Evolutionary conservation across 2,888 invertebrate genomes (phyloP), one percentile per base, ranked within the genome.

Genomic region (Bedellia somnulentella): DNA sequence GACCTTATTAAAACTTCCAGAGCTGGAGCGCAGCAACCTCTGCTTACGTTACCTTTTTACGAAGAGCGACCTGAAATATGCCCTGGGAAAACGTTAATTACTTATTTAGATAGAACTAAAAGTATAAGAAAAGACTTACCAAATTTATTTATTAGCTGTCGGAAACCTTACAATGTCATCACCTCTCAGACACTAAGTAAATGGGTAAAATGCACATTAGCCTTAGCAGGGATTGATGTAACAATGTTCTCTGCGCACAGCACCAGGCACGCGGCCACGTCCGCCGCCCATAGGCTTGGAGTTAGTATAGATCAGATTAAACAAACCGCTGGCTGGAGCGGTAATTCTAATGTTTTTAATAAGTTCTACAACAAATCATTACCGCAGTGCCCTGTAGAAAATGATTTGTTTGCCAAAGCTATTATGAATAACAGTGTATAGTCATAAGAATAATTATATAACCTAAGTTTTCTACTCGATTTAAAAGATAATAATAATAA

Each of bases 1-100:
- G 30, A 30, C 16, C 17, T 17, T 15, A 30, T 30, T 24, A 30
- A 30, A 24, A 30, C 30, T 3, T 30, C 30, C 5, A 9, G 10
- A 5, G 9, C 18, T 10, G 15, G 25, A 11, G n/a, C 13, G 13
- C 8, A 30, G 6, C 30, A 30, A 23, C 30, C 30, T 3, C 2
- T 11, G 4, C 18, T 30, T 2, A n/a, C 8, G 2, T 12, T 30
- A 24, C 30, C 30, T 17, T 30, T 24, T 25, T 30, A 18, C 13
- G 18, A 17, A 12, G 30, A 30, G 12, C 24, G 25, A 2, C 11
- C 18, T 12, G 12, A 30, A n/a, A 30, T 30, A 15, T 30, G 30
- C 11, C 26, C 26, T 15, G 24, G n/a, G n/a, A n/a, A n/a, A n/a
- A n/a, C n/a, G n/a, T n/a, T n/a, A n/a, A n/a, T n/a, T n/a, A n/a